These are phyloP conservation scores for Hylaea fasciaria DNA, from an alignment of 2,888 invertebrate species.

Conservation along the genomic window DNA sequence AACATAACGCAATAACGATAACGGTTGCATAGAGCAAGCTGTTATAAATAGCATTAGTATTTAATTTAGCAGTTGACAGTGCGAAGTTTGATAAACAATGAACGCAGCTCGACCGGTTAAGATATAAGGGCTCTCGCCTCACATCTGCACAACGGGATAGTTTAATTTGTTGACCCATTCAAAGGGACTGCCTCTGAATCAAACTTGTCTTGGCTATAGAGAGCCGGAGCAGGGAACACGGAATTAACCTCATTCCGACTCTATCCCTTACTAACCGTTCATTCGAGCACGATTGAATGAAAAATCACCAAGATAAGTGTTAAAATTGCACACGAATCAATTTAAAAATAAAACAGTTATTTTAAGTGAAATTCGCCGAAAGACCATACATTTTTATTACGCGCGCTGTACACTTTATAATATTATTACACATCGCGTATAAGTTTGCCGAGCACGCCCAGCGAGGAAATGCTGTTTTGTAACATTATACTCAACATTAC, in stretches of 20 bases:
- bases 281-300: conserved; percentile 8
- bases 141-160: conserved; percentile 33
- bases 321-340: conserved; percentile 7
- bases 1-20: conserved; percentile 39
- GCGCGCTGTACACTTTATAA: conserved; percentile 26
- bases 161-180: conserved; percentile 43
- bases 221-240: conserved; percentile 23
- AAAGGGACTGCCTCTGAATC: conserved; percentile 33
- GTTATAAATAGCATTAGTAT: conserved; percentile 47
- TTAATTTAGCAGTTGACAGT: conserved; percentile 46
- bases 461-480: conserved; percentile 33
- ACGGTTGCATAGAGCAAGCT: conserved; percentile 45
- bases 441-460: conserved; percentile 30
- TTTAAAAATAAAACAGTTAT: conserved; percentile 17
- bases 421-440: conserved; percentile 25
- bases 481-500: conserved; percentile 27
- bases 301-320: neutral
- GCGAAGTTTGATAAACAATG: conserved; percentile 45
- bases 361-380: conserved; percentile 23
- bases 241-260: conserved; percentile 30
- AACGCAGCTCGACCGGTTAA: conserved; percentile 38
- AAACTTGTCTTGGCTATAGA: conserved; percentile 27
- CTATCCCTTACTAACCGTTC: conserved; percentile 15
- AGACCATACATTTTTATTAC: conserved; percentile 33
- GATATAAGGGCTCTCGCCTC: conserved; percentile 33